Percentiles rank a stretch among this genome's conserved stretches.
These are phyloP conservation scores for Emys orbicularis DNA, from an alignment of 2,797 vertebrate genomes.

Conservation along the genomic window DNA sequence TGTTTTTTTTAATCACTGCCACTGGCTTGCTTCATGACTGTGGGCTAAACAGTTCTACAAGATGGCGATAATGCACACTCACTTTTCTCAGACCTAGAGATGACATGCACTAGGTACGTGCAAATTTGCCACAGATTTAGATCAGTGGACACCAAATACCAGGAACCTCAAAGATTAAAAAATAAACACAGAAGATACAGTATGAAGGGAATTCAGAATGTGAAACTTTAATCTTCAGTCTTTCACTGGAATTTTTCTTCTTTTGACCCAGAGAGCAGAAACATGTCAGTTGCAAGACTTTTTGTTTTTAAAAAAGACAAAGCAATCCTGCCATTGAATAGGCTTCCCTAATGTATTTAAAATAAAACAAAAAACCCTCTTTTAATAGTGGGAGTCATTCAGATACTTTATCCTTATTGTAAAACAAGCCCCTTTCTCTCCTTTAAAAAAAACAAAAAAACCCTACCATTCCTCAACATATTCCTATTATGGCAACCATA, in stretches of 20 bases:
- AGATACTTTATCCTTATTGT: background rate
- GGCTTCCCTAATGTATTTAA: background rate
- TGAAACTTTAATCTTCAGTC: background rate
- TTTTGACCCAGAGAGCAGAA: background rate
- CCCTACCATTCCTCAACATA: background rate
- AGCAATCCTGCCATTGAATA: background rate
- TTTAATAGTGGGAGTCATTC: background rate
- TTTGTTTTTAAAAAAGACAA: background rate
- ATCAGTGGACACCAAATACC: background rate
- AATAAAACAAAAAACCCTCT: background rate
- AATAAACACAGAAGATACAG: background rate
- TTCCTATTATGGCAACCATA: background rate
- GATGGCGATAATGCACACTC: background rate
- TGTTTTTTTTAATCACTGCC: background rate
- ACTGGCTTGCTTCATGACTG: background rate
- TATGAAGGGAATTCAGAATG: background rate
- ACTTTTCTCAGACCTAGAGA: background rate
- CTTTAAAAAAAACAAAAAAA: background rate
- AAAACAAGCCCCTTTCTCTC: background rate
- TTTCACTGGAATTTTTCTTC: background rate
- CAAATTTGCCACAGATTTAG: background rate
- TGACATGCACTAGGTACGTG: background rate
- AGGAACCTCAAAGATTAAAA: background rate
- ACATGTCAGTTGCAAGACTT: background rate
- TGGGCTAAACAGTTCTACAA: background rate